Conservation (phyloP, 2,888 invertebrate species). For the Nomada goodeniana region DNA sequence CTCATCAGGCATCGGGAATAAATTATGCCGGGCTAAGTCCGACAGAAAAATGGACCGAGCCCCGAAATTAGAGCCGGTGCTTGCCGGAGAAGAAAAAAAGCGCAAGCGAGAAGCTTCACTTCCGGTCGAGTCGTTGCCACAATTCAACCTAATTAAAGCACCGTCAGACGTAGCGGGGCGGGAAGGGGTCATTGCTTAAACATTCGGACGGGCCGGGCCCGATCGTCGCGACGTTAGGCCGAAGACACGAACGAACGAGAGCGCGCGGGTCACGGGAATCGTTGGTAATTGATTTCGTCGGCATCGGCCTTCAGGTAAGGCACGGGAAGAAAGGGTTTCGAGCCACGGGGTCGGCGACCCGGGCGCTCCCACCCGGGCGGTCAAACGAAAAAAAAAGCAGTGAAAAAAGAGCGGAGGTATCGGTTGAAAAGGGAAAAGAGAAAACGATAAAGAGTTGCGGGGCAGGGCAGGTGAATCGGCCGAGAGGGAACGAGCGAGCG, state of each 20-base stretch:
- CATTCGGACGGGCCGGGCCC: neutral
- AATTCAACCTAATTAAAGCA: slow-evolving; percentile 15
- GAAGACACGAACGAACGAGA: neutral
- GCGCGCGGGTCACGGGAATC: slow-evolving; percentile 34
- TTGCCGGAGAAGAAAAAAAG: neutral
- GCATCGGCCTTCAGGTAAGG: slow-evolving; percentile 60
- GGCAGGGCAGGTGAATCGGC: slow-evolving; percentile 77
- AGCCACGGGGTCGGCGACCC: slow-evolving; percentile 74
- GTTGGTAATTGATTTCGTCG: slow-evolving; percentile 60
- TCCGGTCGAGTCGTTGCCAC: slow-evolving; percentile 8
- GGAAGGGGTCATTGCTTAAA: neutral
- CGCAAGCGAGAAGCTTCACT: slow-evolving; percentile 3
- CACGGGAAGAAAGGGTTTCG: slow-evolving; percentile 71
- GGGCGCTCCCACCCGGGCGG: slow-evolving; percentile 67
- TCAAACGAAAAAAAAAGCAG: slow-evolving; percentile 61
- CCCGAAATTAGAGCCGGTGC: slow-evolving; percentile 60
- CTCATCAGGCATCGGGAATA: slow-evolving; percentile 82
- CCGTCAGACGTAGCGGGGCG: too few species aligned
- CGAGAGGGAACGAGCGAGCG: slow-evolving; percentile 56
- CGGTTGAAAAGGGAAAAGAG: slow-evolving; percentile 57
- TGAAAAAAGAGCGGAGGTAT: slow-evolving; percentile 65
- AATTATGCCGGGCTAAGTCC: slow-evolving; percentile 75
- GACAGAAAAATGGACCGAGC: slow-evolving; percentile 76
- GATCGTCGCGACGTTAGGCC: too few species aligned
- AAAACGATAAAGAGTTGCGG: slow-evolving; percentile 72